Evolutionary conservation across 2,113 vertebrate species (phyloP).

Genomic region (Ornithorhynchus anatinus): DNA sequence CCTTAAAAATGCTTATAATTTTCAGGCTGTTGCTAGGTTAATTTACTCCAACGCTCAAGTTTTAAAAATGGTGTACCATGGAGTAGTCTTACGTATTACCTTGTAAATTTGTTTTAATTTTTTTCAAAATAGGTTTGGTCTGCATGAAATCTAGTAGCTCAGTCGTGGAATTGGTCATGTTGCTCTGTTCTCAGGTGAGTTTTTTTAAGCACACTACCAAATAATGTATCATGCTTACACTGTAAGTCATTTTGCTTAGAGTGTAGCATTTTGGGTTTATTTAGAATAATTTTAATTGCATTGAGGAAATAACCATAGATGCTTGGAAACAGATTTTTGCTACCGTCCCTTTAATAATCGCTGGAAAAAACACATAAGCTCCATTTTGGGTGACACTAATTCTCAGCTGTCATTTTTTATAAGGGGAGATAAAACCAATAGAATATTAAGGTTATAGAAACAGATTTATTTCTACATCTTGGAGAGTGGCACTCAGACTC

Average conservation of each 20-base stretch:
- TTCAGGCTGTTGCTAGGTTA: no score
- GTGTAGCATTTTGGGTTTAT: not conserved
- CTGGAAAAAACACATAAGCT: slow-evolving; percentile 21
- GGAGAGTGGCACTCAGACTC: slow-evolving; percentile 31
- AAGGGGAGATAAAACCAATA: slow-evolving; percentile 26
- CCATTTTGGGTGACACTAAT: slow-evolving; percentile 20
- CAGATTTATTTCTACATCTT: slow-evolving; percentile 58
- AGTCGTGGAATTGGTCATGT: slow-evolving; percentile 98
- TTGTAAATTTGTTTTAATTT: slow-evolving; percentile 28
- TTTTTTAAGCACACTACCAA: not conserved
- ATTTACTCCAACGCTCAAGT: not conserved
- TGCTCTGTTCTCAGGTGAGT: slow-evolving; percentile 97
- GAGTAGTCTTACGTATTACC: not conserved
- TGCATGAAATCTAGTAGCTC: slow-evolving; percentile 99
- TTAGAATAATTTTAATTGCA: not conserved
- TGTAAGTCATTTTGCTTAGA: not conserved
- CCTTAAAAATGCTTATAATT: no score
- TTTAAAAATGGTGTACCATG: not conserved
- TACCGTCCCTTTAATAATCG: slow-evolving; percentile 15
- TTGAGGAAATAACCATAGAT: not conserved
- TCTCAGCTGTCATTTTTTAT: slow-evolving; percentile 18
- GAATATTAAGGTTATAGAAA: slow-evolving; percentile 56
- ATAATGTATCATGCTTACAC: not conserved
- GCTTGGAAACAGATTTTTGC: slow-evolving; percentile 15
- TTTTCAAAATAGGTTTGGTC: slow-evolving; percentile 84